A percentile compares a stretch with the other conserved stretches of the same genome.
phyloP scores from a whole-genome alignment of 1,140 invertebrate genomes.

The Acyrthosiphon pisum region DNA sequence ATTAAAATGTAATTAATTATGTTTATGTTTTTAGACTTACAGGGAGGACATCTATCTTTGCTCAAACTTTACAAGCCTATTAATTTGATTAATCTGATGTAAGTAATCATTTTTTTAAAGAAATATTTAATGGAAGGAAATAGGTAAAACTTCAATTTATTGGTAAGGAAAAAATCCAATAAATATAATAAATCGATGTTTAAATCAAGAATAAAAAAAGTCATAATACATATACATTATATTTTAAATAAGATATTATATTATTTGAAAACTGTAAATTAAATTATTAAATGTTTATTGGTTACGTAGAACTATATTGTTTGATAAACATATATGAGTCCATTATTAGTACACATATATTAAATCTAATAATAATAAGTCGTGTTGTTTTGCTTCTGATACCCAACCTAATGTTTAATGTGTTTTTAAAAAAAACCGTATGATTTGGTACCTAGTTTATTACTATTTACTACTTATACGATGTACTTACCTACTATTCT shows the following conservation, averaged over 20 bases:
- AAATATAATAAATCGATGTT: not conserved
- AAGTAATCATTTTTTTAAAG: not conserved
- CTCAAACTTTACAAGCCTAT: not conserved
- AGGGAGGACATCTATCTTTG: not conserved
- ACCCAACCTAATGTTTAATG: no score
- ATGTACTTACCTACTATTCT: no score
- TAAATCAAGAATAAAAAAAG: not conserved
- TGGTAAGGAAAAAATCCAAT: not conserved
- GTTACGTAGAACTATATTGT: not conserved
- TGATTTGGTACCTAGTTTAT: no score
- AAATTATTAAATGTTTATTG: not conserved
- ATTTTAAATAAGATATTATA: not conserved
- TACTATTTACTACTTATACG: not conserved
- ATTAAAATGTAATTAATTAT: not conserved
- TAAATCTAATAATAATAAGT: not conserved
- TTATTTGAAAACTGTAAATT: not conserved
- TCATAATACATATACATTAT: not conserved
- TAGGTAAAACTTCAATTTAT: not conserved
- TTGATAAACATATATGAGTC: no score
- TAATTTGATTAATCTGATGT: not conserved
- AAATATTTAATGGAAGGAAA: not conserved
- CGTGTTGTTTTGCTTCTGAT: not conserved
- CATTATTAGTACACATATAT: no score
- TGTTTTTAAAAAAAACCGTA: no score
- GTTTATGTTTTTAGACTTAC: not conserved